phyloP scores from a whole-genome alignment of 2,888 invertebrate genomes.

The Leucophenga maculata region DNA sequence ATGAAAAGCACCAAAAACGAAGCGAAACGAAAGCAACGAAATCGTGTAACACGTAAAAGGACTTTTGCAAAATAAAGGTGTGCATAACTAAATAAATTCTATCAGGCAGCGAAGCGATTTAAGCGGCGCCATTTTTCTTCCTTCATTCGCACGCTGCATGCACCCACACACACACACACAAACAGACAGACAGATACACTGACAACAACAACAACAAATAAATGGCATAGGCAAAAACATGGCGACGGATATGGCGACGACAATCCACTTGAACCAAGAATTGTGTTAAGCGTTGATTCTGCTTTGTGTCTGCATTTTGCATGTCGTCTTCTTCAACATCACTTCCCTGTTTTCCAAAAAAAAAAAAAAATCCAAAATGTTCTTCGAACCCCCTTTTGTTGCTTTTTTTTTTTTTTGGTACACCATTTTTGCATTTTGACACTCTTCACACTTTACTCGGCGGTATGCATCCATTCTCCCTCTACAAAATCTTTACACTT shows the following conservation, averaged over 20 bases:
- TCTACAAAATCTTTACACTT: slow-evolving; percentile 38
- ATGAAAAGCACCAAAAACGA: too few relatives aligned
- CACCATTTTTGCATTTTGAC: not conserved
- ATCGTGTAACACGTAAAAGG: slow-evolving; percentile 3
- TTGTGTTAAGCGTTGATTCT: slow-evolving; percentile 64
- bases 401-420: too few relatives aligned
- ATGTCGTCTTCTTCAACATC: not conserved
- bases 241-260: slow-evolving; percentile 24
- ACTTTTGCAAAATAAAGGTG: slow-evolving; percentile 52
- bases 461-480: slow-evolving; percentile 60
- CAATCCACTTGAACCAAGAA: slow-evolving; percentile 48
- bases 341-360: not conserved
- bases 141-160: not conserved
- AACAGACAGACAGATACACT: not conserved
- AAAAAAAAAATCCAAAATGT: too few relatives aligned
- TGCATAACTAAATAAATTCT: slow-evolving; percentile 65
- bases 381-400: too few relatives aligned
- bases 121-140: slow-evolving; percentile 32
- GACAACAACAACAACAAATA: too few relatives aligned
- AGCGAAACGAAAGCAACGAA: too few relatives aligned
- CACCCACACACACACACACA: not conserved
- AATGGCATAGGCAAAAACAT: not conserved
- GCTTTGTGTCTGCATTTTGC: slow-evolving; percentile 50
- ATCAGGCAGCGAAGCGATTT: slow-evolving; percentile 44
- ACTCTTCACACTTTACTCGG: not conserved